Percentiles rank a stretch among this genome's conserved stretches.
phyloP scores from a whole-genome alignment of 92 coral and sea anemone species.

The Actinostola sp. region DNA sequence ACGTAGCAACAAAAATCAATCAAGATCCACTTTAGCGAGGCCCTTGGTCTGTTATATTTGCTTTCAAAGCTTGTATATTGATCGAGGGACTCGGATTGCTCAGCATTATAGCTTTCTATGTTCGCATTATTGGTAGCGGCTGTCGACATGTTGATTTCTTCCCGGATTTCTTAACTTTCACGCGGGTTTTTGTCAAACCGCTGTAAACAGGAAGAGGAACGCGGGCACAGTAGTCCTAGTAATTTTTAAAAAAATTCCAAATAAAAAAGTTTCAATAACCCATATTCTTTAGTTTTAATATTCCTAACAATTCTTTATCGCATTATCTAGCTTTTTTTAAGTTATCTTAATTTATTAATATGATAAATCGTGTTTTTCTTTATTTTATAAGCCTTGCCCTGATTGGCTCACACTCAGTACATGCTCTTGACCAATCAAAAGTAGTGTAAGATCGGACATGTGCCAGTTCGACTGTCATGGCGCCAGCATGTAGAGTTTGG shows the following conservation, averaged over 20 bases:
- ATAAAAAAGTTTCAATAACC: no score
- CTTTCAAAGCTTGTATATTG: slow-evolving; percentile 37
- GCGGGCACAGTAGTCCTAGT: slow-evolving; percentile 8
- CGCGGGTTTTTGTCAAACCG: slow-evolving; percentile 8
- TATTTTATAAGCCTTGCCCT: not conserved
- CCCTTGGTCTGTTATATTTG: slow-evolving; percentile 28
- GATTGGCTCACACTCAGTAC: slow-evolving; percentile 3
- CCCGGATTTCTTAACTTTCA: not conserved
- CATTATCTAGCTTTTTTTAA: not conserved
- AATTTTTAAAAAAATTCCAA: not conserved
- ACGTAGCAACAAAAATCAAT: slow-evolving; percentile 44
- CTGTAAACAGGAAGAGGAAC: slow-evolving; percentile 16
- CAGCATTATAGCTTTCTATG: not conserved
- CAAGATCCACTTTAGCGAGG: slow-evolving; percentile 14
- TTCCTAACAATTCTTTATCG: no score
- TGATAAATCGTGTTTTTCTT: not conserved
- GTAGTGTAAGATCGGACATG: slow-evolving; percentile 10
- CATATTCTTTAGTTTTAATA: no score
- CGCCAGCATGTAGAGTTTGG: not conserved
- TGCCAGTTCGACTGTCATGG: slow-evolving; percentile 17
- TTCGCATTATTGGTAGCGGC: no score
- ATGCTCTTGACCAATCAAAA: slow-evolving; percentile 15
- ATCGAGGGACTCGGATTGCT: not conserved
- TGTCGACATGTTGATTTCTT: no score
- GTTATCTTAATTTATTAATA: not conserved